Evolutionary conservation across 1,140 invertebrate genomes (phyloP), one percentile per base, ranked within the genome.

Genomic region (Acromyrmex heyeri): DNA sequence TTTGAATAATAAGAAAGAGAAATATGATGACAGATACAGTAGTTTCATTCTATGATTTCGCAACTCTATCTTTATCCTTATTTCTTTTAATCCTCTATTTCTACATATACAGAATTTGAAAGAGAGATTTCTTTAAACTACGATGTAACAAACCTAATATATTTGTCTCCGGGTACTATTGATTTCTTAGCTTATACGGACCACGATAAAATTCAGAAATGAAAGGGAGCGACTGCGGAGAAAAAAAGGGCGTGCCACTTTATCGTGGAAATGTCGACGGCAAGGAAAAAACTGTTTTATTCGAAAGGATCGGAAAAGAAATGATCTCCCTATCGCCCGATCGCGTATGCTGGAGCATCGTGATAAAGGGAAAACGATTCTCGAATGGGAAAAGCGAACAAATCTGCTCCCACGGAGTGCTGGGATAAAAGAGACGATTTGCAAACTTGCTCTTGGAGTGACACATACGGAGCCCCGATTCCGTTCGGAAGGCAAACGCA

Each of bases 381-480:
- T 75, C 70, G 76, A 83, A 88, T 79, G 50, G 77, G 61, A 59
- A 79, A 88, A 73, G 73, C 67, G 83, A 86, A 85, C 87, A 90
- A 91, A 88, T 91, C 82, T 88, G 88, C 78, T 87, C 67, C 77
- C 59, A 87, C 67, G 72, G 65, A 88, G 83, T 79, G 87, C 50
- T 44, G 77, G 86, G 88, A 88, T 90, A 91, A 90, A 91, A 83
- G 86, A 76, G 77, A 86, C 90, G 90, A 90, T 90, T 91, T 90
- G 88, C 88, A 83, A 90, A 90, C 82, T 91, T 86, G 86, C 61
- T 87, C 69, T 59, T 70, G 38, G 44, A 70, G 16, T 50, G 24
- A 65, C 85, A 50, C 57, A 69, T 73, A 75, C 64, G 67, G 62
- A 83, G 61, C 57, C 18, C 34, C 50, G 27, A 55, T 67, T 67